Percentiles rank a stretch among this genome's conserved stretches.
These are phyloP conservation scores for Cyphomyrus plagiostoma DNA, from an alignment of 2,113 vertebrate species.

Conservation along the genomic window DNA sequence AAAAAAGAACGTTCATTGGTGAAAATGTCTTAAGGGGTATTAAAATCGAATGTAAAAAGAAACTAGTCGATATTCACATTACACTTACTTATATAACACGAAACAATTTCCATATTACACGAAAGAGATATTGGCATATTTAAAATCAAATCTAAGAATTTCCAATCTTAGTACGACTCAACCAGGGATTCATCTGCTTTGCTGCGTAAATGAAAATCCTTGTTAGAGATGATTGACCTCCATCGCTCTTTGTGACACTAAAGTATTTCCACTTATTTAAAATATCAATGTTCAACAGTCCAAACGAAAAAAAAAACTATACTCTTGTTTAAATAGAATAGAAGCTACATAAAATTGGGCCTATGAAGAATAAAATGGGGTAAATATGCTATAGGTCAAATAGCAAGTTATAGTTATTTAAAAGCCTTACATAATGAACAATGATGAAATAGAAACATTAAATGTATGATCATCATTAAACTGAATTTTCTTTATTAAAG, in stretches of 20 bases:
- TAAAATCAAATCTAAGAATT: neutral
- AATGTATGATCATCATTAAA: neutral
- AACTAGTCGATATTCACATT: neutral
- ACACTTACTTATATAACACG: neutral
- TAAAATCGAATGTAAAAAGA: neutral
- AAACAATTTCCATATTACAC: neutral
- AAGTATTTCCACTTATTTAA: conserved; percentile 72
- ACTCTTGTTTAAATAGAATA: neutral
- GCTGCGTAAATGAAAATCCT: neutral
- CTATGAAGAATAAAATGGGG: neutral
- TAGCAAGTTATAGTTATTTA: neutral
- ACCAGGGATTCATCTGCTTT: neutral
- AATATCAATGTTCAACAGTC: conserved; percentile 66
- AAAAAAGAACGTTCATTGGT: neutral
- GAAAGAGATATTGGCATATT: neutral
- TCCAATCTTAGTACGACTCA: neutral
- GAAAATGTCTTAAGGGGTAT: neutral
- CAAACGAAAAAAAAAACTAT: neutral
- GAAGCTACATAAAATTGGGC: neutral
- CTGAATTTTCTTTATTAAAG: neutral
- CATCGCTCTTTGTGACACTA: conserved; percentile 56
- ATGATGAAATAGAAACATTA: neutral
- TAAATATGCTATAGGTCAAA: neutral
- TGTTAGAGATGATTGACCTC: neutral
- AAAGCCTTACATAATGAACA: neutral